A percentile compares a stretch with the other conserved stretches of the same genome.
phyloP scores from a whole-genome alignment of 2,888 invertebrate genomes.

The Amphipyra berbera region DNA sequence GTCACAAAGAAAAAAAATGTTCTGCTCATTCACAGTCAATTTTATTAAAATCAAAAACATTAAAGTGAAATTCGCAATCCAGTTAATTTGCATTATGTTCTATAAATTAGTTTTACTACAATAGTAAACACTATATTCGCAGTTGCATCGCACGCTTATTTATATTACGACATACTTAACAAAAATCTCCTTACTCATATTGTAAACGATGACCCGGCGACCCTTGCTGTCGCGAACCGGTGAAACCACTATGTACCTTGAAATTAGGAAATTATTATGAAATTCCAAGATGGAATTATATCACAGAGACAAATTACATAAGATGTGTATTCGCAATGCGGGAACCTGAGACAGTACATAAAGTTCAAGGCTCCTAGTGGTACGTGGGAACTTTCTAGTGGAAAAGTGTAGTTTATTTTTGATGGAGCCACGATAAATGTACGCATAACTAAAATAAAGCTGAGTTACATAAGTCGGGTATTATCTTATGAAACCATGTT shows the following conservation, averaged over 20 bases:
- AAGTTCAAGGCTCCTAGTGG: conserved; percentile 66
- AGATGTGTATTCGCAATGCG: conserved; percentile 58
- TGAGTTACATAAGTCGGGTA: conserved; percentile 52
- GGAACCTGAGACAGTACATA: conserved; percentile 32
- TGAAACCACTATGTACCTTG: conserved; percentile 93
- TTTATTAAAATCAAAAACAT: conserved; percentile 7
- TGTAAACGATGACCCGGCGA: conserved; percentile 92
- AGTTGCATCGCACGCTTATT: conserved; percentile 48
- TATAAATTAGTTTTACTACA: background rate
- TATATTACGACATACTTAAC: conserved; percentile 51
- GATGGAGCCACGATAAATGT: conserved; percentile 27
- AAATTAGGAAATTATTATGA: conserved; percentile 73
- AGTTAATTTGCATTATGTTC: conserved; percentile 34
- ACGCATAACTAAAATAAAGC: conserved; percentile 48
- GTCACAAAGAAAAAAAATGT: too few relatives aligned
- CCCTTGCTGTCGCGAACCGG: conserved; percentile 93
- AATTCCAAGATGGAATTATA: conserved; percentile 69
- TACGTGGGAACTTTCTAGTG: conserved; percentile 67
- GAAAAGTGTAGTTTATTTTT: too few relatives aligned
- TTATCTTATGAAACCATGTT: conserved; percentile 65
- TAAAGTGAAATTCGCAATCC: conserved; percentile 37
- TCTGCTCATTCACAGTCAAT: background rate
- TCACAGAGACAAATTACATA: conserved; percentile 59
- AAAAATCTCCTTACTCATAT: conserved; percentile 87
- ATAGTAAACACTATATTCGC: conserved; percentile 39